Percentiles rank a stretch among this genome's conserved stretches.
These are phyloP conservation scores for Drosophila trapezifrons DNA, from an alignment of 1,140 invertebrate species.

Conservation along the genomic window DNA sequence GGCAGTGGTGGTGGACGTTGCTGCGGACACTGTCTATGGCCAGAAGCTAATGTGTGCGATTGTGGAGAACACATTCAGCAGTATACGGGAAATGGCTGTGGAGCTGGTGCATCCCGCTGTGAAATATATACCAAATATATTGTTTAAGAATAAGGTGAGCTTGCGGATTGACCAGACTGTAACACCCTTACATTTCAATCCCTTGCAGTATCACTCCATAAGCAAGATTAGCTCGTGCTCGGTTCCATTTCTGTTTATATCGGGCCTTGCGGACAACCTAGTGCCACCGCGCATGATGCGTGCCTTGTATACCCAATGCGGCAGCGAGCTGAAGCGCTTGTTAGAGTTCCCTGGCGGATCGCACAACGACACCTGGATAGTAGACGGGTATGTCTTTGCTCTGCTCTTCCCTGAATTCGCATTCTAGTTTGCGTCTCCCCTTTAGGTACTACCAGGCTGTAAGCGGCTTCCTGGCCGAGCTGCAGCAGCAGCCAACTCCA, in stretches of 20 bases:
- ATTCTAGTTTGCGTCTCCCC: slow-evolving; percentile 42
- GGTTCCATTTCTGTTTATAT: slow-evolving; percentile 91
- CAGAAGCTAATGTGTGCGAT: slow-evolving; percentile 93
- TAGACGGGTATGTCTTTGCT: slow-evolving; percentile 65
- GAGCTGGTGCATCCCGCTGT: slow-evolving; percentile 89
- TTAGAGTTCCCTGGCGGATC: slow-evolving; percentile 90
- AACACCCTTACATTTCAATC: not conserved
- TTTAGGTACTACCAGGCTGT: slow-evolving; percentile 87
- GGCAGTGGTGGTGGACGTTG: slow-evolving; percentile 94
- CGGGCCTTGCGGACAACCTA: slow-evolving; percentile 91
- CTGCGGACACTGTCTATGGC: slow-evolving; percentile 89
- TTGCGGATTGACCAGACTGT: not conserved
- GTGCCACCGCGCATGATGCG: slow-evolving; percentile 94
- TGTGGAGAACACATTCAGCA: slow-evolving; percentile 97
- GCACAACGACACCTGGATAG: slow-evolving; percentile 95
- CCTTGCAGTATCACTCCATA: slow-evolving; percentile 73
- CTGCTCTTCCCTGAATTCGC: not conserved
- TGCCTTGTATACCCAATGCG: slow-evolving; percentile 89
- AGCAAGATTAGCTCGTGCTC: slow-evolving; percentile 88
- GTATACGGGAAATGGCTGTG: slow-evolving; percentile 96
- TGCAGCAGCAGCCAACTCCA: slow-evolving; percentile 67
- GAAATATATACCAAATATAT: slow-evolving; percentile 89
- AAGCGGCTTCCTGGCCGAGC: slow-evolving; percentile 85
- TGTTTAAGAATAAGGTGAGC: slow-evolving; percentile 93
- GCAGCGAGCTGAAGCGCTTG: slow-evolving; percentile 89